Conservation (phyloP, 2,888 invertebrate species). For the Drosophila paranaensis region DNA sequence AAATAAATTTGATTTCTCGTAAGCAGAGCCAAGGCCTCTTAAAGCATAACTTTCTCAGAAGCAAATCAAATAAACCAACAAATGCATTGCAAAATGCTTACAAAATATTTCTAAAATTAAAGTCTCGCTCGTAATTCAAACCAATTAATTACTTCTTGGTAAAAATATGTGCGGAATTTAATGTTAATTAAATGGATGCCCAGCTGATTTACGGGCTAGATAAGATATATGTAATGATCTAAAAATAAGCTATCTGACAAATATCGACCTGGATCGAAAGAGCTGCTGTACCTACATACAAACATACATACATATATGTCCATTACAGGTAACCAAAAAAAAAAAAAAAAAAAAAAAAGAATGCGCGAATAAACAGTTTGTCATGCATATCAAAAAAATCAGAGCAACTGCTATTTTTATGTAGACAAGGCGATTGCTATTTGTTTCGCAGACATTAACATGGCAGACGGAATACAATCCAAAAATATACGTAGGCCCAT, state of each 20-base stretch:
- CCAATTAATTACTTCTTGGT: constrained; percentile 40
- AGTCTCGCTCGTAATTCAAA: constrained; percentile 23
- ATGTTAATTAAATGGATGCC: constrained; percentile 36
- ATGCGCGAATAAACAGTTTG: constrained; percentile 49
- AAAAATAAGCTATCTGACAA: not conserved
- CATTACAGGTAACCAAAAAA: constrained; percentile 5
- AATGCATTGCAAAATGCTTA: constrained; percentile 29
- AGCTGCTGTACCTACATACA: not conserved
- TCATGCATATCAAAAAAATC: constrained; percentile 69
- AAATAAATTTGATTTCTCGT: constrained; percentile 44
- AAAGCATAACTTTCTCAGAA: constrained; percentile 40
- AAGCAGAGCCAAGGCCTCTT: constrained; percentile 46
- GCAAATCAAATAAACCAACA: constrained; percentile 1
- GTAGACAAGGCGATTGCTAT: constrained; percentile 21
- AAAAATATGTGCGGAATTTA: constrained; percentile 42
- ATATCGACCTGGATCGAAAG: not conserved
- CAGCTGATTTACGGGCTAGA: not conserved
- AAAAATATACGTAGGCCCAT: constrained; percentile 40
- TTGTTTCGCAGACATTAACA: constrained; percentile 38
- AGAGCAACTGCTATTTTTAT: constrained; percentile 52
- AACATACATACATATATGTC: not conserved
- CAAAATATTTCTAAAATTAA: constrained; percentile 38
- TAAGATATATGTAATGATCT: not conserved
- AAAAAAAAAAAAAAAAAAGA: not conserved
- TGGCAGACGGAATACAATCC: constrained; percentile 42